Evolutionary conservation across 1,140 invertebrate species (phyloP).

Genomic region (Zaprionus lachaisei): DNA sequence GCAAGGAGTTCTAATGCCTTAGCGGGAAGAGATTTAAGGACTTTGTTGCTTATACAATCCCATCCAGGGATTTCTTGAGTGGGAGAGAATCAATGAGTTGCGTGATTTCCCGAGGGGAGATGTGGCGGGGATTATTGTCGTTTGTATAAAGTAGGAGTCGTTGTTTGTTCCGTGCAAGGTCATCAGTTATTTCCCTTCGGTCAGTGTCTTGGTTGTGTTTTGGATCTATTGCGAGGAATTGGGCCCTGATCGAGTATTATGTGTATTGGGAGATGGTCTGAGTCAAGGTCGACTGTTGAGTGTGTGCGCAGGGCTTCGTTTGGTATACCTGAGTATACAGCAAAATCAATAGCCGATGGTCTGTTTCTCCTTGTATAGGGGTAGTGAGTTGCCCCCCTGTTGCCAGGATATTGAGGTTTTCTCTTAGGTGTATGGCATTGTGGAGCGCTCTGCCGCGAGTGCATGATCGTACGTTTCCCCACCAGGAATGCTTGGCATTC

Average conservation of each 20-base stretch:
- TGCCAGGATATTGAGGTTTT: not conserved
- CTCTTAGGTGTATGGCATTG: not conserved
- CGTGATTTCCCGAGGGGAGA: not conserved
- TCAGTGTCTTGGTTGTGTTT: not conserved
- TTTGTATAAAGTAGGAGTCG: no score
- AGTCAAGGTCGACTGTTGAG: conserved; percentile 10
- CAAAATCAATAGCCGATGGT: not conserved
- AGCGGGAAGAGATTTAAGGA: conserved; percentile 2
- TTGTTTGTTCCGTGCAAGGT: not conserved
- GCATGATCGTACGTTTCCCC: not conserved
- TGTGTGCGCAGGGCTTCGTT: not conserved
- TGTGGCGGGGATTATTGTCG: no score
- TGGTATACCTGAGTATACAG: not conserved
- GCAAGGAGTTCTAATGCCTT: not conserved
- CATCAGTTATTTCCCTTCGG: not conserved
- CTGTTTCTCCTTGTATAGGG: not conserved
- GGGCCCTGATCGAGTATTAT: no score
- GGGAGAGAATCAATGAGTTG: not conserved
- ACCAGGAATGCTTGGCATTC: conserved; percentile 11
- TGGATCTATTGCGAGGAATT: not conserved
- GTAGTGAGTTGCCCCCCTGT: not conserved
- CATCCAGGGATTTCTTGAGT: not conserved
- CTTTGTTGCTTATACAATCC: conserved; percentile 5
- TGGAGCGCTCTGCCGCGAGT: not conserved
- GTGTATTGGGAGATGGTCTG: conserved; percentile 12